These are phyloP conservation scores for Callocephalon fimbriatum DNA, from an alignment of 2,113 vertebrate species.

Conservation along the genomic window DNA sequence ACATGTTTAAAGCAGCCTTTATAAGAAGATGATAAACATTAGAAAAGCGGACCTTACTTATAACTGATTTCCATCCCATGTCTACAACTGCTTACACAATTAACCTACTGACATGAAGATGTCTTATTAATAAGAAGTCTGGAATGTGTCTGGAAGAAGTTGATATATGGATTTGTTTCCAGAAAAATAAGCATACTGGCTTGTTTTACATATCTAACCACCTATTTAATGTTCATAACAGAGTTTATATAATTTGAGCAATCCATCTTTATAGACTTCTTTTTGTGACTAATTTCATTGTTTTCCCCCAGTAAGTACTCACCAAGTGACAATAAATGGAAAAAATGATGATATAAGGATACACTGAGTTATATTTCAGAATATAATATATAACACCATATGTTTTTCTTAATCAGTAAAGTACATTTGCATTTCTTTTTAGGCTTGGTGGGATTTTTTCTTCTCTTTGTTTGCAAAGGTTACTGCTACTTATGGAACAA, in stretches of 20 bases:
- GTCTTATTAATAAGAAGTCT: background rate
- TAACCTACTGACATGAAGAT: constrained; percentile 28
- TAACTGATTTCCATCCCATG: background rate
- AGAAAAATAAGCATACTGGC: background rate
- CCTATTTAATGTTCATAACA: background rate
- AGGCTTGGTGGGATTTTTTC: background rate
- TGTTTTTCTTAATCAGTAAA: background rate
- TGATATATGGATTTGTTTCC: background rate
- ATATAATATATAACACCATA: rapidly evolving
- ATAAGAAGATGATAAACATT: background rate
- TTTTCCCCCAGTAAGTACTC: background rate
- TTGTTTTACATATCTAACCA: background rate
- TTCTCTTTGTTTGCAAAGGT: background rate
- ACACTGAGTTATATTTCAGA: background rate
- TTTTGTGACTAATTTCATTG: background rate
- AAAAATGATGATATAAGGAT: background rate
- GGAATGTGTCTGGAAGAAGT: background rate
- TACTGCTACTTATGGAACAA: background rate
- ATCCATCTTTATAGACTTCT: background rate
- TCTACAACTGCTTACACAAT: constrained; percentile 23
- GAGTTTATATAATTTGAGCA: background rate
- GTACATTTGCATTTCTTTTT: background rate
- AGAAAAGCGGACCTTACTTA: background rate
- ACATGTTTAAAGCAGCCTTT: background rate
- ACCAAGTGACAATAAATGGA: background rate